These are phyloP conservation scores for Eucera pruinosa DNA, from an alignment of 2,888 invertebrate species.

Conservation along the genomic window DNA sequence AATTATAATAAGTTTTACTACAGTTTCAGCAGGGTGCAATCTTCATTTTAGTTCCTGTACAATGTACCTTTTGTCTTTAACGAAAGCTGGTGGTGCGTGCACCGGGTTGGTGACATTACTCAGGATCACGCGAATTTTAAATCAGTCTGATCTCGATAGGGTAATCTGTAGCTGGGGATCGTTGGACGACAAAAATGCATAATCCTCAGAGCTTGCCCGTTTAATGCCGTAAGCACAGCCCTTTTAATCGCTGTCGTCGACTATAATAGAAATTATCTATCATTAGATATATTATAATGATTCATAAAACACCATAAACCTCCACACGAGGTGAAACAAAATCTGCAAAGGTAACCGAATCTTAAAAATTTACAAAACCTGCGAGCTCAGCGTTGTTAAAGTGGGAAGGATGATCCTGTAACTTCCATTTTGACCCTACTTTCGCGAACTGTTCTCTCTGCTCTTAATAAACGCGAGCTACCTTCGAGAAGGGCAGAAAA, in stretches of 20 bases:
- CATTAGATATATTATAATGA: too few relatives aligned
- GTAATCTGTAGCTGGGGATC: conserved; percentile 14
- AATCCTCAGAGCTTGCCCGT: conserved; percentile 3
- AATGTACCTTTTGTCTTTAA: not conserved
- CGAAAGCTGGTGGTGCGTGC: conserved; percentile 1
- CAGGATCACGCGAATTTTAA: conserved; percentile 37
- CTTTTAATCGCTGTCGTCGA: conserved; percentile 27
- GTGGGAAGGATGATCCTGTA: conserved; percentile 53
- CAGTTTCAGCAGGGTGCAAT: not conserved
- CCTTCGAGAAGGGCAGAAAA: conserved; percentile 31
- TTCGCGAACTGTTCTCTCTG: conserved; percentile 52
- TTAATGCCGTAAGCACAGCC: not conserved
- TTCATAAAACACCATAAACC: too few relatives aligned
- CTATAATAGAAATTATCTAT: not conserved
- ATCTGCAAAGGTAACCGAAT: not conserved
- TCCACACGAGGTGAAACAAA: too few relatives aligned
- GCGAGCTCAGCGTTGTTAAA: conserved; percentile 7
- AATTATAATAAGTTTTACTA: too few relatives aligned
- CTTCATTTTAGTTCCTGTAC: not conserved
- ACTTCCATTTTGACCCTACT: conserved; percentile 14
- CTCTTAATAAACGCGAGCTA: conserved; percentile 58
- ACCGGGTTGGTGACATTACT: conserved; percentile 16
- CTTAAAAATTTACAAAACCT: not conserved
- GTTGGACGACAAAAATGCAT: conserved; percentile 11
- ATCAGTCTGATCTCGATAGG: conserved; percentile 41